These are phyloP conservation scores for Cetoscarus ocellatus DNA, from an alignment of 2,797 vertebrate genomes.

Conservation along the genomic window DNA sequence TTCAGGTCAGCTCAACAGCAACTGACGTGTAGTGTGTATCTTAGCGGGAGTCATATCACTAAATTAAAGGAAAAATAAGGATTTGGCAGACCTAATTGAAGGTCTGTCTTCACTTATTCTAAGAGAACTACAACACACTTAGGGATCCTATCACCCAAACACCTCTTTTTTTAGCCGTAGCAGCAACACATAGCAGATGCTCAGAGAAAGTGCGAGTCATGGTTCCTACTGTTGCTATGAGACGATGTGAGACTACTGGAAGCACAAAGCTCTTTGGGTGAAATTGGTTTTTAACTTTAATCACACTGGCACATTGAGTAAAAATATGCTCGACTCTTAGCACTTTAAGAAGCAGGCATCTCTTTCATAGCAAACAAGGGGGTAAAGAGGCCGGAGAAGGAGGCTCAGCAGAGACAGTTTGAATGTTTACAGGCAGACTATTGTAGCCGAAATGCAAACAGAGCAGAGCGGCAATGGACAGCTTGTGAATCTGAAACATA, in stretches of 20 bases:
- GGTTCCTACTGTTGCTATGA: constrained; percentile 69
- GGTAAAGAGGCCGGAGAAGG: constrained; percentile 23
- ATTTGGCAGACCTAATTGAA: constrained; percentile 58
- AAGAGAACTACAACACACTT: constrained; percentile 40
- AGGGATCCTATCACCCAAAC: constrained; percentile 33
- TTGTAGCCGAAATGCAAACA: constrained; percentile 4
- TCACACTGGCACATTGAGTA: constrained; percentile 61
- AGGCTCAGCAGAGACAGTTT: constrained; percentile 9
- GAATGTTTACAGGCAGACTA: neutral
- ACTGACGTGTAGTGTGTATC: neutral
- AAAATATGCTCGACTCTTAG: constrained; percentile 55
- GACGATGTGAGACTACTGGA: constrained; percentile 53
- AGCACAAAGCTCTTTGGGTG: constrained; percentile 59
- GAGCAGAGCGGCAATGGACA: neutral
- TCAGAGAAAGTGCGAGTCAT: constrained; percentile 55
- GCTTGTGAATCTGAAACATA: neutral
- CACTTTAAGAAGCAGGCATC: constrained; percentile 36
- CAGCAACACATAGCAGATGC: constrained; percentile 64
- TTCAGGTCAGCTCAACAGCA: no score
- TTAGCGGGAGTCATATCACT: constrained; percentile 9
- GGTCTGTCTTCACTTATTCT: constrained; percentile 36
- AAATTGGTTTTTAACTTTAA: constrained; percentile 69
- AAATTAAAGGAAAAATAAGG: constrained; percentile 41
- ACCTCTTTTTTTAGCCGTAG: constrained; percentile 34
- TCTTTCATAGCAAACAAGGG: constrained; percentile 44